Evolutionary conservation across 2,797 vertebrate genomes (phyloP), one percentile per base, ranked within the genome.

Genomic region (Halcyon smyrnensis): DNA sequence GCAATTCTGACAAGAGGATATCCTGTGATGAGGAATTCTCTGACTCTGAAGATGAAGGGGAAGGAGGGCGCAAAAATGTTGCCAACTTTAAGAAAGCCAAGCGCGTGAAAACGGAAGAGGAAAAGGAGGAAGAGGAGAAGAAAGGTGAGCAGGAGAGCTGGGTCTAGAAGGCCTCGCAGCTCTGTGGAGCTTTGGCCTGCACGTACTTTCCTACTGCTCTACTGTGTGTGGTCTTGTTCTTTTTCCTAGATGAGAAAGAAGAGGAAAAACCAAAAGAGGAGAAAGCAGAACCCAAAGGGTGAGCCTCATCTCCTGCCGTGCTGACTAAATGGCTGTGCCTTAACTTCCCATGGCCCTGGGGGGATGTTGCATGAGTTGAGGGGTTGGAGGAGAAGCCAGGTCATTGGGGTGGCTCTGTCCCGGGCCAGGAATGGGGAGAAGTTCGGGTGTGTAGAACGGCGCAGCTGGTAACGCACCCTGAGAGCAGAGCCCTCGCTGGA

Each of bases 11-110:
- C 94, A 99, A 99, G 96, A 98, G 99, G 68, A 99, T 99, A 96
- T 99, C 99, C 39, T 99, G 99, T 9, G 99, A 99, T 4, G 99
- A 99, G 84, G 99, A 99, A 93, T 99, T 99, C 94, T 99, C 99
- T 0, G 99, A 99, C 95, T 99, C 99, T 0, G 99, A 99, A 85
- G 99, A 99, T 5, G 99, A 99, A 95, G 99, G 99, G 0, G 99
- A 99, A 87, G 99, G 99, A 3, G 99, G 99, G 4, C 99, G 99
- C 94, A 98, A 99, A 94, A 99, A 99, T 8, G 97, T 98, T 21
- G 98, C 99, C 89, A 99, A 98, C 93, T 99, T 99, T 95, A 99
- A 99, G 97, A 99, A 99, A 97, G 97, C 98, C 10, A 99, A 99
- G 87, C 98, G 99, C 53, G 98, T 99, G 92, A 99, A 99, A 96